Evolutionary conservation across 2,797 vertebrate species (phyloP).

Genomic region (Brachyrhaphis roseni): DNA sequence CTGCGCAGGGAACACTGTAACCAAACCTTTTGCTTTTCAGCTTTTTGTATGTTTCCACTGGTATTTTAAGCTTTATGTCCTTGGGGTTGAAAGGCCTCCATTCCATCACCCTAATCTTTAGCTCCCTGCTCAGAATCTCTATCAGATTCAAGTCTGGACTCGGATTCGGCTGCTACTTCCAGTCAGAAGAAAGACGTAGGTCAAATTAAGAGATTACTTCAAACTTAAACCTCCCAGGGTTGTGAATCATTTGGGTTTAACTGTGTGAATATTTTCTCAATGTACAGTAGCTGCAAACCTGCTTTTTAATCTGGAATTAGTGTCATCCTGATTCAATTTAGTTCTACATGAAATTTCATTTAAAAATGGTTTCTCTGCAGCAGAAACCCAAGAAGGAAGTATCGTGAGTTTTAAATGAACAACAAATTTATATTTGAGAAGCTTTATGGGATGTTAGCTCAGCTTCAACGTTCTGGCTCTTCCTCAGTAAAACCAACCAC

Average conservation of each 20-base stretch:
- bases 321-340: not conserved
- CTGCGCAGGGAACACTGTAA: not conserved
- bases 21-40: not conserved
- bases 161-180: not conserved
- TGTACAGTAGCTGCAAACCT: not conserved
- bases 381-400: not conserved
- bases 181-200: not conserved
- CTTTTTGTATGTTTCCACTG: not conserved
- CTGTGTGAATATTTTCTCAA: not conserved
- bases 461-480: not conserved
- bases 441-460: not conserved
- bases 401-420: not conserved
- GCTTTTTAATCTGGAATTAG: not conserved
- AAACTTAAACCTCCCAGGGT: not conserved
- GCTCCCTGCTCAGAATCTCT: not conserved
- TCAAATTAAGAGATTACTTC: not conserved
- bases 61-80: not conserved
- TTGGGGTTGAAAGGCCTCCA: not conserved
- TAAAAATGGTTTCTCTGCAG: not conserved
- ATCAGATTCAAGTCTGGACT: not conserved
- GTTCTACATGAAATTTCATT: not conserved
- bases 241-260: not conserved
- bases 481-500: not conserved
- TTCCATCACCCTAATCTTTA: constrained; percentile 4
- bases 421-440: constrained; percentile 4